Percentiles rank a stretch among this genome's conserved stretches.
These are phyloP conservation scores for Phataginus tricuspis DNA, from an alignment of 2,797 vertebrate species.

Conservation along the genomic window DNA sequence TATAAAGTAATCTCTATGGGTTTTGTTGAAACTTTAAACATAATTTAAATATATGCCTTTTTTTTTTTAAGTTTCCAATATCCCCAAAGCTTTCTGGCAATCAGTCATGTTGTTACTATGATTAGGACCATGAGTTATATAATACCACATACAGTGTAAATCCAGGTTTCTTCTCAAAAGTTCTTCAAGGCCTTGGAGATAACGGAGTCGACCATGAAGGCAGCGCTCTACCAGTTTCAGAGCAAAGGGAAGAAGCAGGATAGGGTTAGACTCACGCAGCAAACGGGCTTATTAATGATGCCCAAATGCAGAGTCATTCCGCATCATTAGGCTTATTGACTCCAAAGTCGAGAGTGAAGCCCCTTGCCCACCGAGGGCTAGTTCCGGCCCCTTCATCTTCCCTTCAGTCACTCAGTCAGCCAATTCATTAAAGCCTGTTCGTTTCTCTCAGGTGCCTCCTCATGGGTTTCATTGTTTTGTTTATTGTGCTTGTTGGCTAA, in stretches of 20 bases:
- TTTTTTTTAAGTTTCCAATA: background rate
- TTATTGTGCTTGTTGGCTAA: slow-evolving; percentile 5
- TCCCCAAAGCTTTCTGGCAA: background rate
- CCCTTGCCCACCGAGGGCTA: background rate
- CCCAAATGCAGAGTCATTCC: background rate
- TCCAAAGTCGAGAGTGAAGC: background rate
- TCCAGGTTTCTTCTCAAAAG: background rate
- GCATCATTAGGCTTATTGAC: slow-evolving; percentile 33
- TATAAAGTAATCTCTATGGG: background rate
- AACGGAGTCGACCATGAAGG: background rate
- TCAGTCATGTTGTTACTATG: background rate
- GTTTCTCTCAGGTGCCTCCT: slow-evolving; percentile 27
- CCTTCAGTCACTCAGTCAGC: background rate
- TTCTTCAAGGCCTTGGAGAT: background rate
- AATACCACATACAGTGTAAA: background rate
- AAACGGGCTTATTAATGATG: background rate
- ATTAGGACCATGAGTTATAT: background rate
- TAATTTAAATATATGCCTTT: background rate
- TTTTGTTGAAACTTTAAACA: background rate
- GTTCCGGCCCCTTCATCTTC: background rate
- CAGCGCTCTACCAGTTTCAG: background rate
- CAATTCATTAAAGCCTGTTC: slow-evolving; percentile 13
- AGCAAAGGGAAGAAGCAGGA: background rate
- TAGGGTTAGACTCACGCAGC: background rate
- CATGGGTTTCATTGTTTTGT: slow-evolving; percentile 42